Percentiles rank a stretch among this genome's conserved stretches.
These are phyloP conservation scores for Sycobia sp. DNA, from an alignment of 1,140 invertebrate species.

Conservation along the genomic window DNA sequence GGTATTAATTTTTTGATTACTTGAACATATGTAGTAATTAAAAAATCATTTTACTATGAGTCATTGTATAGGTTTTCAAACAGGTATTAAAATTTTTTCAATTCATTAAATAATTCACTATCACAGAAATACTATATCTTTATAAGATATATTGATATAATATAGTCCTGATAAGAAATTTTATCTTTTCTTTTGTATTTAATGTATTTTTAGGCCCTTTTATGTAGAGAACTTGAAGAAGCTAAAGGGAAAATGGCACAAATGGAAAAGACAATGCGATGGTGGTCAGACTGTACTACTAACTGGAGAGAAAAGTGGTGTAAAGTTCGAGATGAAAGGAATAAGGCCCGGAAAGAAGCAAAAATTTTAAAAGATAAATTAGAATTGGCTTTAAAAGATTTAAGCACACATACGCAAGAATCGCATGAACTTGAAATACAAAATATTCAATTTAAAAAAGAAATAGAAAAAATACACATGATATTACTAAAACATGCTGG, in stretches of 20 bases:
- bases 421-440: constrained; percentile 80
- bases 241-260: constrained; percentile 88
- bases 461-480: constrained; percentile 76
- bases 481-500: constrained; percentile 72
- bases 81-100: too few species aligned
- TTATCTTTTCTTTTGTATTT: too few species aligned
- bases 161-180: too few species aligned
- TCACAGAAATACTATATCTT: too few species aligned
- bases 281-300: constrained; percentile 93
- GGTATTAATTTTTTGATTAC: too few species aligned
- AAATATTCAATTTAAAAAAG: constrained; percentile 81
- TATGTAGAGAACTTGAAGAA: constrained; percentile 86
- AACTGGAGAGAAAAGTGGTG: constrained; percentile 97
- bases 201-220: constrained; percentile 66
- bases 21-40: too few species aligned
- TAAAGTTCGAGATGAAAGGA: constrained; percentile 85
- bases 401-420: constrained; percentile 75
- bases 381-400: constrained; percentile 79
- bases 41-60: too few species aligned
- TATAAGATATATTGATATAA: too few species aligned
- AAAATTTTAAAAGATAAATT: constrained; percentile 81
- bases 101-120: too few species aligned
- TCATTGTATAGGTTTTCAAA: too few species aligned
- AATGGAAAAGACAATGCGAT: constrained; percentile 99
- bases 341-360: constrained; percentile 85